A percentile compares a stretch with the other conserved stretches of the same genome.
Conservation (phyloP, 2,888 invertebrate species). For the Oscheius sp. region DNA sequence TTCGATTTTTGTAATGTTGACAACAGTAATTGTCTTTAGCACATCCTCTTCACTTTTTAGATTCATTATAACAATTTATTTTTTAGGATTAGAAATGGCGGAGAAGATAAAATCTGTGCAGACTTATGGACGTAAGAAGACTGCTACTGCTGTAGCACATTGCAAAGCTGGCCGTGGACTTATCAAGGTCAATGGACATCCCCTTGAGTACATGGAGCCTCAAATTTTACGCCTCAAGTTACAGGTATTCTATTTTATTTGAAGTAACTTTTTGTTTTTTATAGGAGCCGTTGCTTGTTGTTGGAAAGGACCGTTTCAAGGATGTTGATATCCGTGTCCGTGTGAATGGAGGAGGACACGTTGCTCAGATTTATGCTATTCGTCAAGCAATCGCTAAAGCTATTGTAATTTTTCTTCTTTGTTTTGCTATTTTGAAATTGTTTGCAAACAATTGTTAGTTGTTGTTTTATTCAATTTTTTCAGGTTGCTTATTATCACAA, state of each 20-base stretch:
- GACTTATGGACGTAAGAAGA: slow-evolving; percentile 99
- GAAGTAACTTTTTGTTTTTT: slow-evolving; percentile 16
- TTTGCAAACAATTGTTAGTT: no score
- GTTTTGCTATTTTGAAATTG: background rate
- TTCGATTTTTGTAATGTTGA: no score
- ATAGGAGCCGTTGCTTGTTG: no score
- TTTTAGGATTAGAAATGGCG: no score
- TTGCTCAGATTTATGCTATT: slow-evolving; percentile 89
- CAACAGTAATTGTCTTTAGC: no score
- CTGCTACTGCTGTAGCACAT: slow-evolving; percentile 98
- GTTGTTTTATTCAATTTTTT: no score
- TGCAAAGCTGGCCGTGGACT: slow-evolving; percentile 98
- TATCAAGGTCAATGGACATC: no score
- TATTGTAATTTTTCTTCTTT: slow-evolving; percentile 45
- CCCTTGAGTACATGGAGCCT: slow-evolving; percentile 96
- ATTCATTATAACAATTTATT: no score
- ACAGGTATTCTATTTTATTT: slow-evolving; percentile 44
- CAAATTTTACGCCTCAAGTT: slow-evolving; percentile 91
- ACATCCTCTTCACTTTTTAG: no score
- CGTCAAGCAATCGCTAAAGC: slow-evolving; percentile 95
- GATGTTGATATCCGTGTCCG: no score
- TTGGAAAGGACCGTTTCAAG: no score
- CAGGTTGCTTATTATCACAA: slow-evolving; percentile 82
- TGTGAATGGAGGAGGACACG: no score
- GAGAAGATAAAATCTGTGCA: slow-evolving; percentile 84